Conservation (phyloP, 2,797 vertebrate species). For the Orestias chungarensis region DNA sequence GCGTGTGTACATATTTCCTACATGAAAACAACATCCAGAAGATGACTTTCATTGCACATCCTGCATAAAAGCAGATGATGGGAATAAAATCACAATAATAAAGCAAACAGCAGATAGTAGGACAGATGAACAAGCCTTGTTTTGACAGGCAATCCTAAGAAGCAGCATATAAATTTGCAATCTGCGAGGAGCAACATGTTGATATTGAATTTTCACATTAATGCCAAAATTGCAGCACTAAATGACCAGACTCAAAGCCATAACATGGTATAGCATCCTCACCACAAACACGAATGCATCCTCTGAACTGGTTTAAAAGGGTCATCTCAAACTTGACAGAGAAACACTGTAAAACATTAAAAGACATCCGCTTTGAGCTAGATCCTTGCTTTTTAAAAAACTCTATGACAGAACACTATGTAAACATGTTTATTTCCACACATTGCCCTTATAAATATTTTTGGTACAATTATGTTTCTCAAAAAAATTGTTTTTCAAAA, state of each 20-base stretch:
- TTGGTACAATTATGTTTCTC: too few species aligned
- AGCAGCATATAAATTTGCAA: conserved; percentile 42
- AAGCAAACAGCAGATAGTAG: conserved; percentile 23
- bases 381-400: neutral
- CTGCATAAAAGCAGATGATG: neutral
- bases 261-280: conserved; percentile 11
- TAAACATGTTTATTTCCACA: conserved; percentile 23
- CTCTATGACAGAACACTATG: neutral
- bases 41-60: neutral
- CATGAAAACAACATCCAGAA: neutral
- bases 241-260: conserved; percentile 40
- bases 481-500: conserved; percentile 3
- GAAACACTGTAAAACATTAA: conserved; percentile 12
- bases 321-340: conserved; percentile 7
- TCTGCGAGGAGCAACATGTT: conserved; percentile 25
- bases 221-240: conserved; percentile 34
- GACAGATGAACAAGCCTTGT: conserved; percentile 34
- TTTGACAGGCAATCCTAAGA: conserved; percentile 43
- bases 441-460: conserved; percentile 38
- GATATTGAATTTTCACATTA: conserved; percentile 46
- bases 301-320: conserved; percentile 31
- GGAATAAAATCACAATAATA: conserved; percentile 4
- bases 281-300: conserved; percentile 33
- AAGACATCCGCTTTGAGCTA: too few species aligned
- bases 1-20: neutral